Conservation (phyloP, 2,888 invertebrate species). For the Machimus atricapillus region DNA sequence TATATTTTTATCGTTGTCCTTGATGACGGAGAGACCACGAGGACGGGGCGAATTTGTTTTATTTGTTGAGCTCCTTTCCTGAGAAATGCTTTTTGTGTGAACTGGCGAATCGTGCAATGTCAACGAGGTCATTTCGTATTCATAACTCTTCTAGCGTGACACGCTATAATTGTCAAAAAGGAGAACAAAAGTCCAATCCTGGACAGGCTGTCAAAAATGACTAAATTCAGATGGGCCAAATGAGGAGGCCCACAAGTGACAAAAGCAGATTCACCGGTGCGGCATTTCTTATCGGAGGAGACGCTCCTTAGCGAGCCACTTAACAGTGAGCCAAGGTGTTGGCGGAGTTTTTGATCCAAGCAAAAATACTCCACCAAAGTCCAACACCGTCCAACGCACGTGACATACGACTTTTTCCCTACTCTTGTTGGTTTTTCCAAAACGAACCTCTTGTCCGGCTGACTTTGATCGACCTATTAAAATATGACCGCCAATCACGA, state of each 20-base stretch:
- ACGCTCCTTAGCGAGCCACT: slow-evolving; percentile 27
- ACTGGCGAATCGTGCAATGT: slow-evolving; percentile 46
- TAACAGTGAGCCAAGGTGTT: background rate
- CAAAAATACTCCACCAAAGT: background rate
- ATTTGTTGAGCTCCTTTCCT: slow-evolving; percentile 34
- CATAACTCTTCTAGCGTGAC: slow-evolving; percentile 48
- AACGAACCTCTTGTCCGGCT: background rate
- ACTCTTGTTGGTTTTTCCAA: background rate
- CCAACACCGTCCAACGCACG: background rate
- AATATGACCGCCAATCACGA: slow-evolving; percentile 38
- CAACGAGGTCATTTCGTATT: slow-evolving; percentile 48
- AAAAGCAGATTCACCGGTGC: slow-evolving; percentile 14
- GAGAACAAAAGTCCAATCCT: slow-evolving; percentile 1
- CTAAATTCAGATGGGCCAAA: slow-evolving; percentile 4
- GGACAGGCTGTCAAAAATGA: background rate
- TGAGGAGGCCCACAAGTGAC: background rate
- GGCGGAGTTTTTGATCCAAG: background rate
- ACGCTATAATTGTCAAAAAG: slow-evolving; percentile 45
- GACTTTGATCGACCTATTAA: slow-evolving; percentile 3
- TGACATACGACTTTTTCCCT: background rate
- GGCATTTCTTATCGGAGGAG: background rate
- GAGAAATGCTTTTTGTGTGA: slow-evolving; percentile 36
- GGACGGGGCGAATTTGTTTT: slow-evolving; percentile 45
- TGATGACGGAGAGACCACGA: slow-evolving; percentile 43
- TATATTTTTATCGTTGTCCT: slow-evolving; percentile 47